Evolutionary conservation across 2,888 invertebrate species (phyloP), one percentile per base, ranked within the genome.

Genomic region (Adineta ricciae): DNA sequence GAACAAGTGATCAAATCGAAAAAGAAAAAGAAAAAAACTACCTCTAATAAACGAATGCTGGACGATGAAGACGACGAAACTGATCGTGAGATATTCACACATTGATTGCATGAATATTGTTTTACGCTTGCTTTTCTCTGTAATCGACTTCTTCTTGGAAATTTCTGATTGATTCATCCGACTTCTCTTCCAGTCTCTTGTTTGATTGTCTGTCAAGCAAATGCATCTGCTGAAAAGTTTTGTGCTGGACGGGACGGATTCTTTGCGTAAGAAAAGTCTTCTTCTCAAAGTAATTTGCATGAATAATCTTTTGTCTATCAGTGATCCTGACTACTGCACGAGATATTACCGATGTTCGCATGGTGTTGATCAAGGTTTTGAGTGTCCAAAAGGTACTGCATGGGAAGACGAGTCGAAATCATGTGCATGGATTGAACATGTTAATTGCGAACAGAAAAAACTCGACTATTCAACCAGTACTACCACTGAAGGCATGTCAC

Each of bases 341-440:
- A 56, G 85, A 56, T 85, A 85, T 84, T 50, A 83, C 24, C 56
- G 85, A 72, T 85, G 85, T 82, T 50, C 83, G 38, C 84, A 84
- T 82, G 85, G 85, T 52, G 73, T 72, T 11, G 85, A 83, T 27
- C 83, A 85, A 82, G 73, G 46, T 52, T 85, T 85, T 82, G 84
- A 83, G 21, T 85, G 85, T 49, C 56, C 85, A 7, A 83, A 84
- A 78, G 50, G 54, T 19, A 85, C 85, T 56, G 85, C 83, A n/a
- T 85, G 85, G 85, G 52, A 85, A 56, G 56, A 56, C n/a, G 54
- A 83, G 11, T 73, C 49, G 32, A 84, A 52, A 82, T 73, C 78
- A 73, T 85, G 85, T 56, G 54, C 54, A 46, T 85, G 85, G 85
- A 84, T 84, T 50, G 78, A 73, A 16, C 52, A 82, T 38, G 84